phyloP scores from a whole-genome alignment of 2,797 vertebrate species.

The Varecia variegata region DNA sequence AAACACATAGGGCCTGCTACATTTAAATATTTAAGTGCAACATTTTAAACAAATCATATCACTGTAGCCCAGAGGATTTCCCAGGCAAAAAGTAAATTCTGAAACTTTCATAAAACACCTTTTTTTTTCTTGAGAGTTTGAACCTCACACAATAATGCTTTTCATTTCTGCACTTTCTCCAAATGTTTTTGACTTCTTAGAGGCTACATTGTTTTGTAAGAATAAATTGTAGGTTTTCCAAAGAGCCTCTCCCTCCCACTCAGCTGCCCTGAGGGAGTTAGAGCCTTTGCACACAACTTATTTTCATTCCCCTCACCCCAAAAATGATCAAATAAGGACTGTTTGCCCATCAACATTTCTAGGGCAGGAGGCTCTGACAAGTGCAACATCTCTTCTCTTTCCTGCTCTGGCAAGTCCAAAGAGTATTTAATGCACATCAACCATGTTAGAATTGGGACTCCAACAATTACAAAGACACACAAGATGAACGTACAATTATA shows the following conservation, averaged over 20 bases:
- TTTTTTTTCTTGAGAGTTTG: constrained; percentile 29
- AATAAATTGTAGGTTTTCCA: constrained; percentile 74
- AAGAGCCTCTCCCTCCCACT: constrained; percentile 42
- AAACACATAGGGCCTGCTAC: constrained; percentile 86
- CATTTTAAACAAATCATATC: constrained; percentile 85
- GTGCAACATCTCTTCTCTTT: constrained; percentile 63
- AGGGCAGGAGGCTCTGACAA: constrained; percentile 65
- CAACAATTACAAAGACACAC: neutral
- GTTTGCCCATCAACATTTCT: constrained; percentile 63
- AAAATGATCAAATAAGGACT: constrained; percentile 81
- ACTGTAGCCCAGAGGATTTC: constrained; percentile 68
- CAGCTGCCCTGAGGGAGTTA: constrained; percentile 67
- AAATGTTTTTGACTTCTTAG: constrained; percentile 68
- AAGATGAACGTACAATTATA: neutral
- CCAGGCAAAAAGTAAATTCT: constrained; percentile 69
- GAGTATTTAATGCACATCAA: constrained; percentile 50
- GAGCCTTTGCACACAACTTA: constrained; percentile 60
- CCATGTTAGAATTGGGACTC: neutral
- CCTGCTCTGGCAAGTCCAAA: constrained; percentile 46
- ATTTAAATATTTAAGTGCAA: constrained; percentile 88
- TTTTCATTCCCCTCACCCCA: constrained; percentile 67
- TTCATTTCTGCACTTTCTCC: constrained; percentile 72
- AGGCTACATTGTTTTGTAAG: constrained; percentile 71
- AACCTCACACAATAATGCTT: constrained; percentile 78
- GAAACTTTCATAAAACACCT: constrained; percentile 56